Base-by-base conservation (phyloP, 92 coral and sea anemone species). In the Blastomussa wellsi region DNA sequence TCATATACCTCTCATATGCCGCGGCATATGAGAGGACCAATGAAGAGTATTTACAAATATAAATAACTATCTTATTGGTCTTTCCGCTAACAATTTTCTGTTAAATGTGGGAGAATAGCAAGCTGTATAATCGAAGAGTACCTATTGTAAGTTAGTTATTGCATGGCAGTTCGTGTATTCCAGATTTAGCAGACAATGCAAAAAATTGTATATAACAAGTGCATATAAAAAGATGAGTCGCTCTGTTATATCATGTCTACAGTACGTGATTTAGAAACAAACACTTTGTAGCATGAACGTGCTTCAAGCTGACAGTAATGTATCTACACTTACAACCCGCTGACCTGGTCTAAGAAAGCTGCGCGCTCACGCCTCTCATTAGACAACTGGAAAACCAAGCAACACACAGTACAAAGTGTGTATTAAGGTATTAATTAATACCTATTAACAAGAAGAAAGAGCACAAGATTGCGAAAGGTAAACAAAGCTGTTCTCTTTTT, bases 381-480 rank as follows among this genome's bases (percentile, higher is more conserved):
- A 0, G 12, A 44, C 49, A 3, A 44, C 49, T n/a, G n/a, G 49
- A 3, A 44, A 44, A 44, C 8, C 12, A 44, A 44, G 11, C 49
- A 8, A 3, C 7, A 13, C 49, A 62, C 35, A 13, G 68, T 26
- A 1, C 16, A 26, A 26, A 62, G 16, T 26, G 68, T 62, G 26
- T 4, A 8, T 57, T 26, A 57, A 57, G 19, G 64, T 57, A 14
- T 51, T 20, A 57, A 10, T 19, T 57, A 57, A 19, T 62, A 14
- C 57, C 13, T 22, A 26, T 26, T 17, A 26, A 29, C 68, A 62
- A 26, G 53, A 73, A 19, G 31, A 33, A 38, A 42, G 77, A 14
- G 35, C 57, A 60, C 26, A 74, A 44, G 81, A 77, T 77, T 77
- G 81, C 69, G 81, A 55, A 77, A 77, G 55, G 69, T 52, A 77